Evolutionary conservation across 2,113 vertebrate species (phyloP).

Genomic region (Pyrgilauda ruficollis): DNA sequence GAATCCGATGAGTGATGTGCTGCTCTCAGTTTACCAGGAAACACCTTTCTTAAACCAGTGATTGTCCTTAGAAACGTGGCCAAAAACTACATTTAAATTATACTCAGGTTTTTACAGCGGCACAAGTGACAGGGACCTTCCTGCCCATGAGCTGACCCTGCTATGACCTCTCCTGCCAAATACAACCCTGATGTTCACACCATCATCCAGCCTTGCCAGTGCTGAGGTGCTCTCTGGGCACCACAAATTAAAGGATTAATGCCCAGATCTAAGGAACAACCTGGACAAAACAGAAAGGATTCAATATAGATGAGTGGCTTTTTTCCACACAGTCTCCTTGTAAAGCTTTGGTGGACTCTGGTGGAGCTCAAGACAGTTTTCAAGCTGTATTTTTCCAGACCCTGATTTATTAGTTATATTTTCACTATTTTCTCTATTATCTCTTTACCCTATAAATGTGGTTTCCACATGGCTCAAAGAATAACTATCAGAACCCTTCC

Average conservation of each 20-base stretch:
- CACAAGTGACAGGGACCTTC: not conserved
- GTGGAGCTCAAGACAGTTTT: not conserved
- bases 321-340: not conserved
- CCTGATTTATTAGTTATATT: not conserved
- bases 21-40: slow-evolving; percentile 4
- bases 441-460: not conserved
- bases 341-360: not conserved
- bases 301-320: not conserved
- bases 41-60: not conserved
- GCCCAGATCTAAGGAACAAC: not conserved
- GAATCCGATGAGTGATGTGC: not conserved
- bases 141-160: not conserved
- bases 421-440: not conserved
- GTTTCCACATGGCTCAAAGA: not conserved
- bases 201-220: not conserved
- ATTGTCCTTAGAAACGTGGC: not conserved
- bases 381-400: not conserved
- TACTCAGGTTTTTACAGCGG: not conserved
- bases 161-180: not conserved
- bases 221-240: not conserved
- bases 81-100: not conserved
- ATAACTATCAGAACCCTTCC: not conserved
- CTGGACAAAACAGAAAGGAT: not conserved
- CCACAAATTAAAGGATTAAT: not conserved
- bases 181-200: fast-evolving